Evolutionary conservation across 1,140 invertebrate genomes (phyloP), one percentile per base, ranked within the genome.

Genomic region (Cotesia vestalis): DNA sequence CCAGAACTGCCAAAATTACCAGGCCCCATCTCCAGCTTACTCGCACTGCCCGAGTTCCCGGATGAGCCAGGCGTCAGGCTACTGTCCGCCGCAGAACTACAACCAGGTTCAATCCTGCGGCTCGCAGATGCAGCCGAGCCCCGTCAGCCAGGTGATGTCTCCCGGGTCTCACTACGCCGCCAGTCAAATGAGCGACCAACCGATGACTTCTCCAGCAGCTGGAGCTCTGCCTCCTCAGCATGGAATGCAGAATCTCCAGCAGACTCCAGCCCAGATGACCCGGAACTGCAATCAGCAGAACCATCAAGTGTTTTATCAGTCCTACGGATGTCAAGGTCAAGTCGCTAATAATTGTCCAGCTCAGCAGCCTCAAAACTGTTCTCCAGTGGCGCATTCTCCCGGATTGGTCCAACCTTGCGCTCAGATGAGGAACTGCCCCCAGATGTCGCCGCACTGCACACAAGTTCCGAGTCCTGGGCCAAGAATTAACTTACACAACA

Each of bases 191-290:
- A 86, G 79, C 66, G 86, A 88, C 70, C 89, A 90, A 71, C 88
- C 89, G 9, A 79, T 91, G 75, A 86, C 87, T 0, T 91, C 89
- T 4, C 90, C 90, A 4, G 88, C 90, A 4, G 89, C 90, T 5
- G 90, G 88, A 5, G 85, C 90, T 0, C 79, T 89, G 4, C 89
- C 90, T 0, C 89, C 90, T 1, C 79, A 83, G 11, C 84, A 85
- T 20, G 83, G 71, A 64, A 40, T 81, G 8, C 84, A 87, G 27
- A 85, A 84, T 73, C 82, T 79, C 17, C 88, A 88, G 61, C 89
- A 85, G 20, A 87, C 87, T 60, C 83, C 86, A 0, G 87, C 88
- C 0, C 87, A 89, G 74, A 82, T 89, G 80, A 81, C 80, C 4
- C 78, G 88, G 57, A 88, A 88, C 38, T 88, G 87, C 62, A 52